Conservation (phyloP, 1,140 invertebrate species). For the Aphidius gifuensis region DNA sequence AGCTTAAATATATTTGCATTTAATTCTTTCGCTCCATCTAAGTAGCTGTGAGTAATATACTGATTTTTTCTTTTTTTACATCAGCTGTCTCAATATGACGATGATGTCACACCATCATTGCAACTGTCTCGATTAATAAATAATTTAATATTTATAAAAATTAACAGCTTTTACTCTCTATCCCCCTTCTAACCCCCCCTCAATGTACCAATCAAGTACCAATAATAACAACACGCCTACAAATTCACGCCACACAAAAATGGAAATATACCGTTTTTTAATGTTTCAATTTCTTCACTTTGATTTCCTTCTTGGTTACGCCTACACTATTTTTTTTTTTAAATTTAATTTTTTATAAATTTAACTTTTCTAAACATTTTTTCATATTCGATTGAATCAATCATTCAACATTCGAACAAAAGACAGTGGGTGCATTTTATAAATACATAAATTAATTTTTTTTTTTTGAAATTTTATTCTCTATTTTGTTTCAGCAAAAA, state of each 20-base stretch:
- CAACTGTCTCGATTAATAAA: constrained; percentile 27
- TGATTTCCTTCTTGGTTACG: background rate
- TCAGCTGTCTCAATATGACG: constrained; percentile 47
- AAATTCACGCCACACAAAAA: background rate
- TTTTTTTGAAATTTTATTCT: too few species aligned
- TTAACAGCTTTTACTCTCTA: too few species aligned
- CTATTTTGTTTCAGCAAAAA: too few species aligned
- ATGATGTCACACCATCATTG: constrained; percentile 52
- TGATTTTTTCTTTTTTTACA: background rate
- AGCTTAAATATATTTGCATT: too few species aligned
- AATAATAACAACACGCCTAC: background rate
- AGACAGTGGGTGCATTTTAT: too few species aligned
- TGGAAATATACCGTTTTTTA: constrained; percentile 7
- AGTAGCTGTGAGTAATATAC: constrained; percentile 33
- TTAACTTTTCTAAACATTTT: too few species aligned
- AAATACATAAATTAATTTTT: too few species aligned
- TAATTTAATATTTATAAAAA: background rate
- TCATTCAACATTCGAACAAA: too few species aligned
- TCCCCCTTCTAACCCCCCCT: too few species aligned
- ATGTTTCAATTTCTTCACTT: background rate
- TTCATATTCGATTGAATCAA: too few species aligned
- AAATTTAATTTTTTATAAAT: background rate
- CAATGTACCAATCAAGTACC: background rate
- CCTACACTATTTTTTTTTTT: background rate
- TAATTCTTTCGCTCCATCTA: constrained; percentile 55